phyloP scores from a whole-genome alignment of 2,113 vertebrate species.

The Lampris incognitus region DNA sequence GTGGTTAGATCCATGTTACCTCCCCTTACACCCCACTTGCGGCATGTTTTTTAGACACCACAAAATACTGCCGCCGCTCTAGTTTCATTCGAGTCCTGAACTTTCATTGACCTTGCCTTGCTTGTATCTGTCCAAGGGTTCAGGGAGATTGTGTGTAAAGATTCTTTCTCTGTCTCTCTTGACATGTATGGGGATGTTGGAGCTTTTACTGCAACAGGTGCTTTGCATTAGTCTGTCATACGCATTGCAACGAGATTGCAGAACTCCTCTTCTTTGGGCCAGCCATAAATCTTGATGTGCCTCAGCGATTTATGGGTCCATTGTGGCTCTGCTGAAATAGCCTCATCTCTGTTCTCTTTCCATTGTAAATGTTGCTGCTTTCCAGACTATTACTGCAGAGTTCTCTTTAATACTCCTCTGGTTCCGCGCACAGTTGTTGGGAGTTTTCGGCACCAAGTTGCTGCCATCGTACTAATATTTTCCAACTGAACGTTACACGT shows the following conservation, averaged over 20 bases:
- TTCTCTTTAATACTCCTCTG: constrained; percentile 2
- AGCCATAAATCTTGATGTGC: constrained; percentile 50
- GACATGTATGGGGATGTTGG: constrained; percentile 8
- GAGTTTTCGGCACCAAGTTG: constrained; percentile 30
- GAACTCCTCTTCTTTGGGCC: constrained; percentile 18
- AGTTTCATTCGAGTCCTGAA: neutral
- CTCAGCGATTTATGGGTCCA: constrained; percentile 51
- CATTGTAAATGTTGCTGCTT: constrained; percentile 26
- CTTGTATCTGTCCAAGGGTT: neutral
- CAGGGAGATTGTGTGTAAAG: neutral
- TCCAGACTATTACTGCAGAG: constrained; percentile 33
- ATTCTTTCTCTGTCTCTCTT: neutral
- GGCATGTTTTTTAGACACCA: neutral
- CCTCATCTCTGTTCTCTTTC: constrained; percentile 37
- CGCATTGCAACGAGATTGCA: constrained; percentile 26
- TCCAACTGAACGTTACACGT: neutral
- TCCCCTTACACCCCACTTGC: neutral
- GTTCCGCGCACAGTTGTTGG: constrained; percentile 36
- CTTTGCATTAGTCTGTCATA: constrained; percentile 41
- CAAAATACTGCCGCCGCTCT: neutral
- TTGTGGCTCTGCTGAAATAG: constrained; percentile 35
- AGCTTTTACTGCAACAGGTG: constrained; percentile 40
- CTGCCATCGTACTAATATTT: constrained; percentile 34
- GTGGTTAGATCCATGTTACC: no score
- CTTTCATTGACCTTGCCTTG: neutral